Evolutionary conservation across 2,113 vertebrate species (phyloP).

Genomic region (Callorhinus ursinus): DNA sequence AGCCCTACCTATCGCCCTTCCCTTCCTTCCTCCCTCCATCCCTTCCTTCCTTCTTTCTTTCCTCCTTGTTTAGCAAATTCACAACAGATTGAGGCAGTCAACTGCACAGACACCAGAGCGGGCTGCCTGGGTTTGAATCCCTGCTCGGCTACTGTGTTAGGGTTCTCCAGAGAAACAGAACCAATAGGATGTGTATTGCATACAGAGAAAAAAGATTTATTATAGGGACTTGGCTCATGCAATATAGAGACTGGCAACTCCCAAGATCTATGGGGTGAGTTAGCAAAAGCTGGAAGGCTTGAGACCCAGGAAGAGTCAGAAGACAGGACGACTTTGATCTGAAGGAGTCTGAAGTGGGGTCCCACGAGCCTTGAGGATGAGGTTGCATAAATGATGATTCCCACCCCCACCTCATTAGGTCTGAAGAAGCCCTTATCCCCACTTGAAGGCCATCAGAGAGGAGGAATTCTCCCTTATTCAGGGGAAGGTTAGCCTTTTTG

Average conservation of each 20-base stretch:
- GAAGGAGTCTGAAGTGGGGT: neutral
- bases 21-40: neutral
- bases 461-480: neutral
- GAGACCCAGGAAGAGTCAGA: neutral
- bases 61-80: neutral
- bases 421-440: neutral
- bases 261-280: neutral
- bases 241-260: neutral
- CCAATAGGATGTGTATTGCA: neutral
- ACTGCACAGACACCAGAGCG: rapidly evolving
- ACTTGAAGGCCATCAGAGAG: neutral
- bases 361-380: rapidly evolving
- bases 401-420: neutral
- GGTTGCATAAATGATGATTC: rapidly evolving
- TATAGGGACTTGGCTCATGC: neutral
- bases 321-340: neutral
- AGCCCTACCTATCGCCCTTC: neutral
- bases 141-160: neutral
- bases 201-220: neutral
- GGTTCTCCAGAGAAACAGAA: neutral
- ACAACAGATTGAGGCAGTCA: neutral
- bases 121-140: neutral
- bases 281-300: neutral
- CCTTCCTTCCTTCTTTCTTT: neutral
- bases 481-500: neutral